Evolutionary conservation across 2,797 vertebrate genomes (phyloP).

Genomic region (Numenius phaeopus): DNA sequence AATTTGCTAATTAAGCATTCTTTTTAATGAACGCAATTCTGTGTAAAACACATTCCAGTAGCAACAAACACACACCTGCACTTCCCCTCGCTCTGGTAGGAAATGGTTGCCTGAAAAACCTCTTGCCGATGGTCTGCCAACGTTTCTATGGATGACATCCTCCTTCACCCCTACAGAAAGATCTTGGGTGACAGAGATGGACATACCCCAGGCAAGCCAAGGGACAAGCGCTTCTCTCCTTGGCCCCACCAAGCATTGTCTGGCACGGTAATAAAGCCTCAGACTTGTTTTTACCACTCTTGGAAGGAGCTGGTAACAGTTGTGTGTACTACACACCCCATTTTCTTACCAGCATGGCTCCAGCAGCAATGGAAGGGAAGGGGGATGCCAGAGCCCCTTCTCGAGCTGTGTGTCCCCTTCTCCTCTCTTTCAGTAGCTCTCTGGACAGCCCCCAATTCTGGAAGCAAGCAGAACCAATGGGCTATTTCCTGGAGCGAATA

Average conservation of each 20-base stretch:
- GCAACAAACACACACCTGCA: not conserved
- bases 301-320: not conserved
- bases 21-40: not conserved
- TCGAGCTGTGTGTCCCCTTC: not conserved
- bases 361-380: not conserved
- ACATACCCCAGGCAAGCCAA: not conserved
- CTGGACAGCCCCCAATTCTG: not conserved
- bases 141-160: not conserved
- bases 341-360: not conserved
- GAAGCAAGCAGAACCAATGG: not conserved
- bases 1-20: slow-evolving; percentile 27
- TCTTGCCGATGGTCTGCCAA: not conserved
- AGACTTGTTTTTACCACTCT: not conserved
- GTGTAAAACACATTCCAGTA: not conserved
- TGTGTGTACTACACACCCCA: not conserved
- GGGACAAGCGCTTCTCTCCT: not conserved
- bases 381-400: not conserved
- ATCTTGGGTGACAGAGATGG: not conserved
- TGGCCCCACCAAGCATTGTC: not conserved
- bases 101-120: not conserved
- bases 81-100: not conserved
- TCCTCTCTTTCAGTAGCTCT: not conserved
- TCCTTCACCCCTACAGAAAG: not conserved
- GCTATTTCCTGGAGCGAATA: fast-evolving
- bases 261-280: not conserved